Base-by-base conservation (phyloP, 2,888 invertebrate genomes). In the Aquatica leii region DNA sequence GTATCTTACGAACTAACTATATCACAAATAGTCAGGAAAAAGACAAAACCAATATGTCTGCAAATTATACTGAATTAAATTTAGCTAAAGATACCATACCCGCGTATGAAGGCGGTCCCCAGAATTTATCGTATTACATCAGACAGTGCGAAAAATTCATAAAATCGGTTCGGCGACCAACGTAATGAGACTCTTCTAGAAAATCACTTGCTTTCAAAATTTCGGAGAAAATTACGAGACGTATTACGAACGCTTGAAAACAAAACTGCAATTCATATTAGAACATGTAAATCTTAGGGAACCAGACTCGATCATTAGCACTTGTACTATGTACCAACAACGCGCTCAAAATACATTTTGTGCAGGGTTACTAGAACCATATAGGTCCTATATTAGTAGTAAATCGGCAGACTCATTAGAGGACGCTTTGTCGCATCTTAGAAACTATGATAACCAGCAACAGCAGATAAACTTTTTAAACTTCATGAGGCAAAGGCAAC, bases 311-410 rank as follows among this genome's bases (percentile, higher is more conserved):
- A 53, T 24, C 14, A 40, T 57, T 9, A 50, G 17, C 43, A 54
- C n/a, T 5, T 41, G 37, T 37, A 37, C n/a, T 6, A 57, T 59
- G 48, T 62, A 65, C 31, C 21, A 43, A 1, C 21, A 43, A 24
- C 1, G 41, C 40, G 58, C 54, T 9, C 24, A 58, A 11, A 31
- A 15, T n/a, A 58, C 58, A 5, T 65, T 50, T 49, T 54, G 41
- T 18, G 59, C 62, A n/a, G 59, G 60, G n/a, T 35, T 66, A 18
- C 51, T 64, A 56, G 56, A 60, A 51, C 59, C 66, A 15, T 49
- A 52, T 35, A 43, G 56, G n/a, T 49, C 51, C 3, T 53, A 48
- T 18, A 43, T 24, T 6, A 4, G 24, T 24, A 24, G 6, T 24
- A 37, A 37, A 37, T 37, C n/a, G 2, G 11, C 12, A n/a, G 11